Evolutionary conservation across 1,140 invertebrate genomes (phyloP).

Genomic region (Chelonus insularis): DNA sequence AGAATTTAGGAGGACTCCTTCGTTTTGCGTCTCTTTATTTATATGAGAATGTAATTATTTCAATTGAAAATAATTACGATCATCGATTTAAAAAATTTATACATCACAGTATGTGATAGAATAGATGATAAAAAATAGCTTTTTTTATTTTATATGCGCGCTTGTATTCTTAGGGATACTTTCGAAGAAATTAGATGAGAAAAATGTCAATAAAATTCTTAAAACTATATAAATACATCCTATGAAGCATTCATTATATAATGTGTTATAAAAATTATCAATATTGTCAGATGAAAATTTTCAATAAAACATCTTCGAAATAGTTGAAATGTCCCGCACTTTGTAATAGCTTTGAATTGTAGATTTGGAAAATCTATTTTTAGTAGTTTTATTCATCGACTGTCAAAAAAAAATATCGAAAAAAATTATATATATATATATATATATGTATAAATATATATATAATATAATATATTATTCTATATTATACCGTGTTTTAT

Average conservation of each 20-base stretch:
- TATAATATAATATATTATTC: too few species aligned
- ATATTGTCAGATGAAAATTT: not conserved
- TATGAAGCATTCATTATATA: not conserved
- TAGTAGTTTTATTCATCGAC: not conserved
- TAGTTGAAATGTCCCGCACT: not conserved
- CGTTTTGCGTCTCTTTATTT: not conserved
- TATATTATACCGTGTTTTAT: too few species aligned
- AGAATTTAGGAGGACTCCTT: too few species aligned
- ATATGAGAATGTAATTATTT: too few species aligned
- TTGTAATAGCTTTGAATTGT: not conserved
- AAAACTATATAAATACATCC: not conserved
- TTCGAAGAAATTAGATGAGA: not conserved
- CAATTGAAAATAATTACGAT: not conserved
- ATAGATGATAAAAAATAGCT: not conserved
- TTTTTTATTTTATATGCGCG: constrained; percentile 5
- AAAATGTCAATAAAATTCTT: not conserved
- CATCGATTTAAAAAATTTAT: not conserved
- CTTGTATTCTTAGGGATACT: not conserved
- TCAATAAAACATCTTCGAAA: constrained; percentile 1
- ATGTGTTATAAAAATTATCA: not conserved
- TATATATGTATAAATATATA: too few species aligned
- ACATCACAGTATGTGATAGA: not conserved
- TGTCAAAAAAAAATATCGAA: not conserved
- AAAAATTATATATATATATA: too few species aligned
- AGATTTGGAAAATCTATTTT: not conserved